phyloP scores from a whole-genome alignment of 1,140 invertebrate species.

The Temnothorax longispinosus region DNA sequence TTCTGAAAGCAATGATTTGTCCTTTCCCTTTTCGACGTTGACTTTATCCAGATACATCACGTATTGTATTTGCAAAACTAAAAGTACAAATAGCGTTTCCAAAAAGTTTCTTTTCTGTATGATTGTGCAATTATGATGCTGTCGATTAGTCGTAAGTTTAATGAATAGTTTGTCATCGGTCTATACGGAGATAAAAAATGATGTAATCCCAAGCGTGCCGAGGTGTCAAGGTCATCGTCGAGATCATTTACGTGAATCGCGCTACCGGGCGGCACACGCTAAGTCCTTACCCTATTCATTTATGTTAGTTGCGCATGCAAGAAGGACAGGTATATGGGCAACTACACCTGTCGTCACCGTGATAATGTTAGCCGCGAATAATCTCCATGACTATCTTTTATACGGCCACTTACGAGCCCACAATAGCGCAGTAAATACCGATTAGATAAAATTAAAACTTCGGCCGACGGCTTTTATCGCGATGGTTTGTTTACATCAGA shows the following conservation, averaged over 20 bases:
- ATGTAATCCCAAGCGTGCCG: conserved; percentile 26
- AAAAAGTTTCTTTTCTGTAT: not conserved
- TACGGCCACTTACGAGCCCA: conserved; percentile 67
- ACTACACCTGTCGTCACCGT: conserved; percentile 76
- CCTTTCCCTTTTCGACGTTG: not conserved
- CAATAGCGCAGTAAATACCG: conserved; percentile 72
- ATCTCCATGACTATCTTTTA: conserved; percentile 75
- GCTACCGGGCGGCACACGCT: conserved; percentile 63
- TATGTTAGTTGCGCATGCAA: conserved; percentile 78
- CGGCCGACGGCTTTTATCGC: conserved; percentile 63
- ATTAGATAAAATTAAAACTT: conserved; percentile 76
- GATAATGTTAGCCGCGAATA: conserved; percentile 73
- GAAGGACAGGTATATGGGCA: conserved; percentile 74
- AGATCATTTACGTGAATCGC: conserved; percentile 65
- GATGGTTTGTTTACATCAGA: conserved; percentile 71
- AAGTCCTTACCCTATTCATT: conserved; percentile 70
- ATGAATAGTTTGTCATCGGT: not conserved
- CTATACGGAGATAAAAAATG: not conserved
- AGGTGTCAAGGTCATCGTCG: conserved; percentile 65
- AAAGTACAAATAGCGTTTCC: not conserved
- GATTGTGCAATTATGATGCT: not conserved
- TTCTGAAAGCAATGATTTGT: not conserved
- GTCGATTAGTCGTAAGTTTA: not conserved
- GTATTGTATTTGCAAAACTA: not conserved
- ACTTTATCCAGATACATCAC: not conserved